These are phyloP conservation scores for Liolophura sinensis DNA, from an alignment of 1,140 invertebrate species.

Conservation along the genomic window DNA sequence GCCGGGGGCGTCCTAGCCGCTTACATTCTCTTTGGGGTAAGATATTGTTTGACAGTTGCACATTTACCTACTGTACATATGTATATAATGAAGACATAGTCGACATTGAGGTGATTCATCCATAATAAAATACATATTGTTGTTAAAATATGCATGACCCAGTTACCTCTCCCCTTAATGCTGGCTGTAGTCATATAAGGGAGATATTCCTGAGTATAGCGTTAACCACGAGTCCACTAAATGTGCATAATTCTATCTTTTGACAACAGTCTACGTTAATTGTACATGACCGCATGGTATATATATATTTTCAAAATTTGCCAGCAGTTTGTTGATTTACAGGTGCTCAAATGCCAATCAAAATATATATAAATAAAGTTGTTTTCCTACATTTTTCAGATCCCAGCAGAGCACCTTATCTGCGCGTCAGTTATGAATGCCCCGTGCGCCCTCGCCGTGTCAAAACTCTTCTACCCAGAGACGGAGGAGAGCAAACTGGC, in stretches of 20 bases:
- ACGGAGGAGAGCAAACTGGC: slow-evolving; percentile 15
- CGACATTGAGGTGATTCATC: neutral
- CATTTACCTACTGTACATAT: neutral
- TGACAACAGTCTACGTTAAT: no score
- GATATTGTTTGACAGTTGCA: slow-evolving; percentile 5
- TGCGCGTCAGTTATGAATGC: slow-evolving; percentile 93
- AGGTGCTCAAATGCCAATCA: no score
- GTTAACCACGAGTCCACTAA: no score
- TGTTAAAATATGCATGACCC: no score
- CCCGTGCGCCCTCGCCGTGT: slow-evolving; percentile 81
- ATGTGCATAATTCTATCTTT: no score
- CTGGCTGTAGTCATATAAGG: no score
- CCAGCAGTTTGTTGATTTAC: no score
- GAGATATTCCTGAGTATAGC: no score
- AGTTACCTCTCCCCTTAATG: no score
- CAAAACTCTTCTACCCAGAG: slow-evolving; percentile 90
- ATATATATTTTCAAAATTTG: no score
- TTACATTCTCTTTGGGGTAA: slow-evolving; percentile 37
- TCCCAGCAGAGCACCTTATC: slow-evolving; percentile 63
- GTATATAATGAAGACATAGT: neutral
- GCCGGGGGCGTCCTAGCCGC: slow-evolving; percentile 31
- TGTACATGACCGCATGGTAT: no score
- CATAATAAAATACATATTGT: neutral
- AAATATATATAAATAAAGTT: no score
- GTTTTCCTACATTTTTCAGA: slow-evolving; percentile 34